Conservation (phyloP, 2,113 vertebrate species). For the Artemisiospiza belli region DNA sequence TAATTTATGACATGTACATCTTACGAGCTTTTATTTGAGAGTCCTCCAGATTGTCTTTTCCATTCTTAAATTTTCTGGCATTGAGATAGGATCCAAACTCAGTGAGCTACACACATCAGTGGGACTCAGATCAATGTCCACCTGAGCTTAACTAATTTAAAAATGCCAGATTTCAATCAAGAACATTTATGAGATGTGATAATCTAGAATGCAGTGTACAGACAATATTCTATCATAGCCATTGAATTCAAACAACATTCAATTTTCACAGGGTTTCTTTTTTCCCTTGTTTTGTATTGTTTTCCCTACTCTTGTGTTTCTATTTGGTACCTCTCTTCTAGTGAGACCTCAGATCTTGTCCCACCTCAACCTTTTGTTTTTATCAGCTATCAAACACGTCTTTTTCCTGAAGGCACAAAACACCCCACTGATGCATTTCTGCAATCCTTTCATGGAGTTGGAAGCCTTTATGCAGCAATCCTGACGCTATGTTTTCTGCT, state of each 20-base stretch:
- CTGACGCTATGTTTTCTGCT: neutral
- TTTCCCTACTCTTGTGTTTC: neutral
- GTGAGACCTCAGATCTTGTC: neutral
- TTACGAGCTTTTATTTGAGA: neutral
- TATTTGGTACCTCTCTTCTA: neutral
- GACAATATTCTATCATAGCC: neutral
- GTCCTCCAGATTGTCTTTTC: neutral
- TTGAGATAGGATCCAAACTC: neutral
- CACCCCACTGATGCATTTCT: neutral
- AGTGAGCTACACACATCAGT: neutral
- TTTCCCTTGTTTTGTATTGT: neutral
- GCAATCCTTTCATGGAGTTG: neutral
- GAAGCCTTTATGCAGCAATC: neutral
- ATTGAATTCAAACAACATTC: neutral
- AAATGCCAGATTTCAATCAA: neutral
- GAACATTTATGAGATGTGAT: neutral
- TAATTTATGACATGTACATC: neutral
- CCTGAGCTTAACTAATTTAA: neutral
- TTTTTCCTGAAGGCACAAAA: neutral
- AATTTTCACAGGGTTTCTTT: neutral
- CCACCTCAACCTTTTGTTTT: neutral
- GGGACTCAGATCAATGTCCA: neutral
- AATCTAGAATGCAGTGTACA: neutral
- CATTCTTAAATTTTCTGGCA: neutral
- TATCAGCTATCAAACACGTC: neutral